Evolutionary conservation across 2,797 vertebrate genomes (phyloP).

Genomic region (Adelosebastes latens): DNA sequence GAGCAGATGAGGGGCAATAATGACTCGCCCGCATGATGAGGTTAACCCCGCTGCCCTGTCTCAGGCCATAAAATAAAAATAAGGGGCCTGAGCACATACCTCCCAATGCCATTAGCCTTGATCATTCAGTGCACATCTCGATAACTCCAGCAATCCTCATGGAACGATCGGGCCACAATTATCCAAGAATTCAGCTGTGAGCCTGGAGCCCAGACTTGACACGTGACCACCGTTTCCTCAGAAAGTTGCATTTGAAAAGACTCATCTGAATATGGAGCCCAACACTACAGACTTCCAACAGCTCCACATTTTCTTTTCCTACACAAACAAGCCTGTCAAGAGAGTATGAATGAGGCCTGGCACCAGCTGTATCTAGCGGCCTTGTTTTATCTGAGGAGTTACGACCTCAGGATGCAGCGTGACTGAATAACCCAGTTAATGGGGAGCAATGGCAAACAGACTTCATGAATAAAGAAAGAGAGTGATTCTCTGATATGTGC

Average conservation of each 20-base stretch:
- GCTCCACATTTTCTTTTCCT: neutral
- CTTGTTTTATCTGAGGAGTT: neutral
- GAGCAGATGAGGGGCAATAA: constrained; percentile 78
- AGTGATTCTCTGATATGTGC: no score
- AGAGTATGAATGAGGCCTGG: neutral
- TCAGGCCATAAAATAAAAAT: constrained; percentile 72
- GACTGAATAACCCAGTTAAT: neutral
- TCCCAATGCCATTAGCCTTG: constrained; percentile 51
- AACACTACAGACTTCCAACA: neutral
- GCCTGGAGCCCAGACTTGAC: neutral
- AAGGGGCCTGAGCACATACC: constrained; percentile 54
- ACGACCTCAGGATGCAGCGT: neutral
- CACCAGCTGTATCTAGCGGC: neutral
- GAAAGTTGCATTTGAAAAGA: neutral
- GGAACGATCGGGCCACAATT: constrained; percentile 23
- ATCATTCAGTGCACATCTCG: constrained; percentile 48
- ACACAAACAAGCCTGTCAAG: neutral
- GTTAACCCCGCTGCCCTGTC: constrained; percentile 64
- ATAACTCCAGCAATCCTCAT: constrained; percentile 23
- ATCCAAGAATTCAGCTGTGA: neutral
- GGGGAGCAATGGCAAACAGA: neutral
- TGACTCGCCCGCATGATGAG: constrained; percentile 70
- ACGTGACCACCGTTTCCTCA: neutral
- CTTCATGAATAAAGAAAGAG: neutral
- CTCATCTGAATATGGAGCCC: neutral